These are phyloP conservation scores for Stichodactyla helianthus DNA, from an alignment of 64 coral and sea anemone species.

Conservation along the genomic window DNA sequence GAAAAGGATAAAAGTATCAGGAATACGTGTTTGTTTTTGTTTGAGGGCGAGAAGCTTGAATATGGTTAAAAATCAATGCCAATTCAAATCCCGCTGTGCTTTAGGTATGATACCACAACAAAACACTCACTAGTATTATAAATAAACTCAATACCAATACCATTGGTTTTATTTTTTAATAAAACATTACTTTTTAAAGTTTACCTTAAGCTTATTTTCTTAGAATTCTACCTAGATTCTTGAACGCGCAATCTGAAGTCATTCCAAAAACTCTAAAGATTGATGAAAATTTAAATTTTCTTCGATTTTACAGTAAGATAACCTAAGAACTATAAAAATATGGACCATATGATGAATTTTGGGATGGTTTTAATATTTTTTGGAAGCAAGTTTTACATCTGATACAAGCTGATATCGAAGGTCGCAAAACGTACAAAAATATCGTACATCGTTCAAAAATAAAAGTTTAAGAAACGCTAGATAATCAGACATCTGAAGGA, in stretches of 20 bases:
- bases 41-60: background rate
- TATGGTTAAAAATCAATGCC: background rate
- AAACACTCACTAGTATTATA: background rate
- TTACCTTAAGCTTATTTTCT: no score
- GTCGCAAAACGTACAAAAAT: background rate
- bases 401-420: background rate
- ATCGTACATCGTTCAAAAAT: background rate
- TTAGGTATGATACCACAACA: background rate
- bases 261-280: no score
- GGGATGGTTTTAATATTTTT: no score
- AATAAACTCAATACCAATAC: background rate
- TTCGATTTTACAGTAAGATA: no score
- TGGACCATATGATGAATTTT: no score
- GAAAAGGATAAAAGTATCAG: background rate
- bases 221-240: no score
- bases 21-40: background rate
- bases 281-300: no score
- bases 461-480: background rate
- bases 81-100: background rate
- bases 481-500: background rate
- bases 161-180: no score
- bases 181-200: no score
- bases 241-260: no score
- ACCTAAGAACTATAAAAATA: no score
- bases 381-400: background rate